These are phyloP conservation scores for Stichopus chloronotus DNA, from an alignment of 35 echinoderm and acorn worm genomes.

Conservation along the genomic window DNA sequence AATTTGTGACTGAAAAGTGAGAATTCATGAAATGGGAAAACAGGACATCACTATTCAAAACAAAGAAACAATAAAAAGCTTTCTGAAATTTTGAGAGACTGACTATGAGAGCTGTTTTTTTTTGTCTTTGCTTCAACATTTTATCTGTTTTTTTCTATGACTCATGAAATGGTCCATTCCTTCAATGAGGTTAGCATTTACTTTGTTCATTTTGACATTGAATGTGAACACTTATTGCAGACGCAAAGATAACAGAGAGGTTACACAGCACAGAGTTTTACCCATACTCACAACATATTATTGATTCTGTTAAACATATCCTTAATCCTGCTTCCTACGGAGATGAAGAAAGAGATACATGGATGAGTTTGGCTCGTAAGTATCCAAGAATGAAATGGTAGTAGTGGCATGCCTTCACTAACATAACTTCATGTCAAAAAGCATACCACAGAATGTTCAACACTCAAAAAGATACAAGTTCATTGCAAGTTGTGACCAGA, in stretches of 20 bases:
- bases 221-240: slow-evolving; percentile 14
- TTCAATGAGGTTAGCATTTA: not conserved
- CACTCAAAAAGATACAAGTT: too few species aligned
- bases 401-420: too few species aligned
- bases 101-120: not conserved
- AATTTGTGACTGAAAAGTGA: too few species aligned
- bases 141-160: not conserved
- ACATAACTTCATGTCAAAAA: too few species aligned
- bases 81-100: too few species aligned
- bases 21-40: too few species aligned
- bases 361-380: not conserved
- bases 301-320: slow-evolving; percentile 50
- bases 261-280: slow-evolving; percentile 14
- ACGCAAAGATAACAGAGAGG: slow-evolving; percentile 30
- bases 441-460: too few species aligned
- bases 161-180: not conserved
- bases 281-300: slow-evolving; percentile 57
- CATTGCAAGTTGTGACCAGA: too few species aligned
- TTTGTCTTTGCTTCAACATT: not conserved
- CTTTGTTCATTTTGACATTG: not conserved
- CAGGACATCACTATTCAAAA: too few species aligned
- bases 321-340: slow-evolving; percentile 54
- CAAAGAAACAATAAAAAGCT: too few species aligned
- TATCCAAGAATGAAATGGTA: too few species aligned
- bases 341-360: slow-evolving; percentile 37